Conservation (phyloP, 2,888 invertebrate species). For the Amiota mariae region DNA sequence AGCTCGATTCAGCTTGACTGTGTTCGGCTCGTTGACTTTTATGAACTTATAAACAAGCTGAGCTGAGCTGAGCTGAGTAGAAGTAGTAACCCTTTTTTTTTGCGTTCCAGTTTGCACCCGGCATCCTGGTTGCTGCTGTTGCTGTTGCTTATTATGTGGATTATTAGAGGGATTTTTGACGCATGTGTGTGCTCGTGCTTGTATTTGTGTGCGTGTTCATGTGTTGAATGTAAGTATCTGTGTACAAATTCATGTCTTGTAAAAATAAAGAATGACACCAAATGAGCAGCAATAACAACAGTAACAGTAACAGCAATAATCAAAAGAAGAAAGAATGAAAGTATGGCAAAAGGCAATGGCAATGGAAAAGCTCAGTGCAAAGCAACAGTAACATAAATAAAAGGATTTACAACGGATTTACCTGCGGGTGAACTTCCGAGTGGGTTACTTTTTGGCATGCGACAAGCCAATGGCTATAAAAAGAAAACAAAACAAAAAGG, state of each 20-base stretch:
- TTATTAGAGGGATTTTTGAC: conserved; percentile 67
- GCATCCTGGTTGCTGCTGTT: conserved; percentile 36
- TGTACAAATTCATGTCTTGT: conserved; percentile 47
- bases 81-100: conserved; percentile 56
- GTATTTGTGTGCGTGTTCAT: conserved; percentile 43
- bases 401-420: conserved; percentile 69
- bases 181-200: conserved; percentile 43
- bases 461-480: conserved; percentile 30
- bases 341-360: not conserved
- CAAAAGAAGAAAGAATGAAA: not conserved
- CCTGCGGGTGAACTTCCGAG: conserved; percentile 55
- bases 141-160: conserved; percentile 63
- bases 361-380: not conserved
- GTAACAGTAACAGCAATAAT: not conserved
- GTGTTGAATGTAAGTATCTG: conserved; percentile 35
- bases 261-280: conserved; percentile 28
- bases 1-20: conserved; percentile 33
- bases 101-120: conserved; percentile 12
- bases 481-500: conserved; percentile 7
- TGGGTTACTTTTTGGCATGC: conserved; percentile 11
- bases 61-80: not conserved
- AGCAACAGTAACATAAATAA: conserved; percentile 69
- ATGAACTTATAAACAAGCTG: conserved; percentile 72
- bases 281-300: conserved; percentile 27
- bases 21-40: conserved; percentile 70